Base-by-base conservation (phyloP, 2,113 vertebrate species). In the Campylorhamphus procurvoides region DNA sequence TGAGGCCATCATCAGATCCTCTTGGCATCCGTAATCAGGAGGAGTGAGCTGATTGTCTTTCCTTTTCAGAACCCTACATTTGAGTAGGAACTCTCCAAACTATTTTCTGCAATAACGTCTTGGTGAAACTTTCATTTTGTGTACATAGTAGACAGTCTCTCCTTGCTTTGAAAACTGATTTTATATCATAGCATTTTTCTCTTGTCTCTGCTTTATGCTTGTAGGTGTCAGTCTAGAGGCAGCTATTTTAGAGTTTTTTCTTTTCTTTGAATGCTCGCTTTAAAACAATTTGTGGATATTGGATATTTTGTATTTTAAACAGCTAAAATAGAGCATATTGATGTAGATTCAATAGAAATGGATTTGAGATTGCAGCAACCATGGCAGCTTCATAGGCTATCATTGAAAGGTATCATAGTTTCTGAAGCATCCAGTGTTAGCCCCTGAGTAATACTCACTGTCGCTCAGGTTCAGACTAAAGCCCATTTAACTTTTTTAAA, bases 111-210 rank as follows among this genome's bases (percentile, higher is more conserved):
- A 0, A 73, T 55, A 63, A 80, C 3, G 18, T 67, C 82, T 76
- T 71, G 23, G 59, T 9, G 7, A 94, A 96, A 81, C 64, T 68
- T 93, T 27, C 18, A 13, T 76, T 90, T 59, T 84, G 47, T 59
- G 42, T 80, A 42, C 1, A 3, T 37, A 62, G 47, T 28, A 74
- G 49, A 55, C 35, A 80, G 72, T 27, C 33, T 77, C 59, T 81
- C 56, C 79, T 85, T 84, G 67, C 47, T 86, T 90, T 88, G 55
- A 72, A 83, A 92, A 92, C 12, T 28, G 53, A 64, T 94, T 95
- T 84, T 76, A 11, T 52, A 75, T 50, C 31, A 22, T 4, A 28
- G 35, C 4, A 40, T 55, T 92, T 79, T 84, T 46, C 44, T 75
- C 27, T 60, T 55, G 18, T 44, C 69, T 84, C 50, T 93, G 24